Evolutionary conservation across 2,113 vertebrate genomes (phyloP).

Genomic region (Cavia porcellus): DNA sequence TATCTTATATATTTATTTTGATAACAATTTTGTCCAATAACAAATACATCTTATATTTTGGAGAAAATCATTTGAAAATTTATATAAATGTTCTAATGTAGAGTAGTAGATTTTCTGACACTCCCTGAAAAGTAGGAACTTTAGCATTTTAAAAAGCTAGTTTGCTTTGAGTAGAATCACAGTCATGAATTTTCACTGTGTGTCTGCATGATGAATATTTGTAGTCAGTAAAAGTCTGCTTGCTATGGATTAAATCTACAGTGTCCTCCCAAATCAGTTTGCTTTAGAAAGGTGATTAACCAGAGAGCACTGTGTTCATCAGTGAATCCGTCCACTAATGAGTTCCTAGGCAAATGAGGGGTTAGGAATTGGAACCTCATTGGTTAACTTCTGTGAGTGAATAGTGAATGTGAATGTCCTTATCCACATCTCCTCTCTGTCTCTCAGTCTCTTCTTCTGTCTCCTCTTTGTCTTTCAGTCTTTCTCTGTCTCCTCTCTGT

Average conservation of each 20-base stretch:
- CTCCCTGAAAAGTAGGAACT: neutral
- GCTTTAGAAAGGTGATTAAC: neutral
- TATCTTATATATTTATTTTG: neutral
- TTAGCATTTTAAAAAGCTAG: neutral
- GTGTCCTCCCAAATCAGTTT: neutral
- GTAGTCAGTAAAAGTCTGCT: neutral
- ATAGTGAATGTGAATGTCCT: too few relatives aligned
- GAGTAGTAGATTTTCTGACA: neutral
- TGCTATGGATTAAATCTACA: neutral
- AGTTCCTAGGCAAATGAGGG: neutral
- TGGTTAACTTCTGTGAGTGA: neutral
- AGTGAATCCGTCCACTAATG: neutral
- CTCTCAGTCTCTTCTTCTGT: too few relatives aligned
- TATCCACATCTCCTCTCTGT: neutral
- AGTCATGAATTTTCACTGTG: neutral
- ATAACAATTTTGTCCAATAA: neutral
- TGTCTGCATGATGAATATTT: neutral
- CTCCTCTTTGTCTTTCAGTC: too few relatives aligned
- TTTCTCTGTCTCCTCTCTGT: too few relatives aligned
- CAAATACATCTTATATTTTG: neutral
- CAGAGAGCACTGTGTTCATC: neutral
- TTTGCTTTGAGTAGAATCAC: neutral
- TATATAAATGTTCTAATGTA: neutral
- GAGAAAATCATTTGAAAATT: neutral
- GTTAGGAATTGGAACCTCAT: neutral